Evolutionary conservation across 2,888 invertebrate genomes (phyloP), one percentile per base, ranked within the genome.

Genomic region (Caradrina kadenii): DNA sequence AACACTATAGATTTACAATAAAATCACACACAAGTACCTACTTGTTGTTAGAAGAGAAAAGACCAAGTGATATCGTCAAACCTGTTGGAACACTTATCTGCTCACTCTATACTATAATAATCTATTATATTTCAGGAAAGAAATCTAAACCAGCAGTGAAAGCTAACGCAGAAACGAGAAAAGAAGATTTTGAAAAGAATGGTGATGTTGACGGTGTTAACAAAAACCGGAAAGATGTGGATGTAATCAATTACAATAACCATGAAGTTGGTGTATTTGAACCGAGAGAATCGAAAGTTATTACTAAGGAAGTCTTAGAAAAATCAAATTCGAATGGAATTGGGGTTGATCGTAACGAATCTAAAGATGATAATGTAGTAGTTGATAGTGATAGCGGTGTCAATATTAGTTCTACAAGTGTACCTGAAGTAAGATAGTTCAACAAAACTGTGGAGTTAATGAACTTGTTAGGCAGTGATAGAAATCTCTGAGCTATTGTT

Each of bases 401-500:
- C 0, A 69, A 73, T 22, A 22, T 70, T 11, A 45, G 7, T 35
- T 50, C 53, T 49, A 58, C 13, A 50, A 60, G 21, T 35, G 26
- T 48, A 55, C n/a, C 50, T 59, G 45, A 63, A 54, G 6, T 26
- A 7, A 73, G 42, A 5, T 75, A 75, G 13, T 2, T 7, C 8
- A 26, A 31, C 7, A 1, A n/a, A n/a, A n/a, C n/a, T n/a, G 0
- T 35, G 3, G 17, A 42, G 19, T 45, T 55, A 1, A 19, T 0
- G 13, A 42, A 49, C n/a, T 49, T 8, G 39, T 21, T 42, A 17
- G 35, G 15, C 22, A n/a, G 19, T n/a, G 10, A 49, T 50, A 63
- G 35, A 70, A 59, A 71, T 74, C 71, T 77, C 59, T 55, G 8
- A 56, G 42, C 56, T n/a, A 11, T 8, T 55, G 11, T 39, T 70